Percentiles rank a stretch among this genome's conserved stretches.
phyloP scores from a whole-genome alignment of 2,888 invertebrate species.

The Coenonympha glycerion region DNA sequence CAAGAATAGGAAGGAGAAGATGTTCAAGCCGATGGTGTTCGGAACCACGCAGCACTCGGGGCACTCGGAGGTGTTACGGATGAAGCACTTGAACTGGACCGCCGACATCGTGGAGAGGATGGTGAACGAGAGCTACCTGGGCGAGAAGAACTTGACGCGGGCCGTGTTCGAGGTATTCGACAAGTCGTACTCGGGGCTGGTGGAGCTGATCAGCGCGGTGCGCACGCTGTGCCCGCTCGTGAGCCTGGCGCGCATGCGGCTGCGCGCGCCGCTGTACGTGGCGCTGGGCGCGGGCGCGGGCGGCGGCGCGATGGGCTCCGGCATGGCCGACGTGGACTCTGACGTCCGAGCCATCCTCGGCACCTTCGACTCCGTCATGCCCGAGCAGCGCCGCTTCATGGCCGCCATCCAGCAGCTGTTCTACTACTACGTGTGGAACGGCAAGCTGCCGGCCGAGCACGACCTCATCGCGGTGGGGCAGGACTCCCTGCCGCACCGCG shows the following conservation, averaged over 20 bases:
- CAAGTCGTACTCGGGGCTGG: slow-evolving; percentile 80
- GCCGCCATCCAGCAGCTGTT: slow-evolving; percentile 88
- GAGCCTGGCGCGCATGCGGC: slow-evolving; percentile 78
- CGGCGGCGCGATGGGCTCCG: slow-evolving; percentile 57
- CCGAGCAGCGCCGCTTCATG: slow-evolving; percentile 83
- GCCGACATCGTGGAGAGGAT: slow-evolving; percentile 79
- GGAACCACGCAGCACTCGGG: slow-evolving; percentile 85
- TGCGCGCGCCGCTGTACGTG: slow-evolving; percentile 83
- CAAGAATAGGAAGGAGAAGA: slow-evolving; percentile 59
- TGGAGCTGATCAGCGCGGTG: slow-evolving; percentile 84
- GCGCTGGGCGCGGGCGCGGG: slow-evolving; percentile 79
- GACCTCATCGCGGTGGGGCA: slow-evolving; percentile 82
- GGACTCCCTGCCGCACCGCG: slow-evolving; percentile 79
- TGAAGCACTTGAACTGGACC: slow-evolving; percentile 80
- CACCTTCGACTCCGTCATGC: slow-evolving; percentile 81
- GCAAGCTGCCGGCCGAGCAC: slow-evolving; percentile 79
- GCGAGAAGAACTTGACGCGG: slow-evolving; percentile 77
- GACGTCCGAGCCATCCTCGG: slow-evolving; percentile 88
- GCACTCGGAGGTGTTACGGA: slow-evolving; percentile 77
- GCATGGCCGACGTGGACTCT: slow-evolving; percentile 68
- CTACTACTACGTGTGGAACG: slow-evolving; percentile 87
- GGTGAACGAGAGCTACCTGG: slow-evolving; percentile 79
- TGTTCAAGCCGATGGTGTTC: slow-evolving; percentile 76
- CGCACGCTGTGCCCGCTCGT: slow-evolving; percentile 87
- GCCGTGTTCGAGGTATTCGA: slow-evolving; percentile 81